Conservation (phyloP, 1,140 invertebrate genomes). For the Liolophura sinensis region DNA sequence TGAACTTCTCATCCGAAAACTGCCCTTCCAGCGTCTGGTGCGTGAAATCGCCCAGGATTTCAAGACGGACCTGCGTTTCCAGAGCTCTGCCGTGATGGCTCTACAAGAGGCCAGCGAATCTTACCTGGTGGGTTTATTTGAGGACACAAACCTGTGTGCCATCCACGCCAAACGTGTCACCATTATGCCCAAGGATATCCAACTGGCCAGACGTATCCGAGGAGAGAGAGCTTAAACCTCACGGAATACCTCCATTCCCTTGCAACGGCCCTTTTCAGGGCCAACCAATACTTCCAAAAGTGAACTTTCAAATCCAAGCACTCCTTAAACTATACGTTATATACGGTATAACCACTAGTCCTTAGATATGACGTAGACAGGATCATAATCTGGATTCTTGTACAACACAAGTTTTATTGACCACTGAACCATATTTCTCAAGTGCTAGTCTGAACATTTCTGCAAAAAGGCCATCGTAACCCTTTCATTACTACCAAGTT, state of each 20-base stretch:
- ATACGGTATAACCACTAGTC: too few relatives aligned
- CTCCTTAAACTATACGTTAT: too few relatives aligned
- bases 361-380: too few relatives aligned
- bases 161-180: constrained; percentile 89
- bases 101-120: constrained; percentile 84
- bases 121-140: constrained; percentile 83
- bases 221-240: constrained; percentile 34
- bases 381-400: too few relatives aligned
- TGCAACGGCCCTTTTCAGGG: constrained; percentile 19
- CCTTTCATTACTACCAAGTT: too few relatives aligned
- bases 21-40: constrained; percentile 80
- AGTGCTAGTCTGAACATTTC: too few relatives aligned
- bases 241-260: constrained; percentile 7
- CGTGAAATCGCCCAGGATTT: constrained; percentile 81
- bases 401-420: too few relatives aligned
- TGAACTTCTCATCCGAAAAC: constrained; percentile 76
- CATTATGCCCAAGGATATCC: constrained; percentile 94
- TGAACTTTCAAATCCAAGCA: neutral
- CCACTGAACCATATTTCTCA: too few relatives aligned
- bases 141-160: constrained; percentile 91
- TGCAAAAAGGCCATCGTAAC: too few relatives aligned
- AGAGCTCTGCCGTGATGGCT: constrained; percentile 57
- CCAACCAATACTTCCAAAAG: constrained; percentile 14
- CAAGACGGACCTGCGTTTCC: constrained; percentile 65
- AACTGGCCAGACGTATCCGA: constrained; percentile 58